Percentiles rank a stretch among this genome's conserved stretches.
Conservation (phyloP, 2,113 vertebrate species). For the Limanda limanda region DNA sequence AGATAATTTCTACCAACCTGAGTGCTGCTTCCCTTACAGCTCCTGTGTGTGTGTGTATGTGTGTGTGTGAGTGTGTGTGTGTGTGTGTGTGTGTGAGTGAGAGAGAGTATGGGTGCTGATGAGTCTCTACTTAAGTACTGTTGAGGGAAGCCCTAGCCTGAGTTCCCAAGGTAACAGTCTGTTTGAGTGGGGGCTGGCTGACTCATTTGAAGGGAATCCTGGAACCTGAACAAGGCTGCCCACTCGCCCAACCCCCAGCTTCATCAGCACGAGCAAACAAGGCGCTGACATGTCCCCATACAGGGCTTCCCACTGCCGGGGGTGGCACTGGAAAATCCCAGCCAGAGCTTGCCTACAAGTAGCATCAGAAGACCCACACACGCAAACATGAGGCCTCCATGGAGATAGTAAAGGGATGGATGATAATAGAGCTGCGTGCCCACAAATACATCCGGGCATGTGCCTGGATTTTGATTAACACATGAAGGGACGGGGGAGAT, state of each 20-base stretch:
- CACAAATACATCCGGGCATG: constrained; percentile 30
- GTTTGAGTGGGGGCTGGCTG: constrained; percentile 83
- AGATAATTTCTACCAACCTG: constrained; percentile 60
- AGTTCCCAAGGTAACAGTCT: constrained; percentile 87
- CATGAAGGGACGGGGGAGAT: constrained; percentile 35
- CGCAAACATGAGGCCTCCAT: constrained; percentile 32
- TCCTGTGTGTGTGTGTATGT: constrained; percentile 47
- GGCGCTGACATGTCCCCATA: constrained; percentile 80
- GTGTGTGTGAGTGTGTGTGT: constrained; percentile 41
- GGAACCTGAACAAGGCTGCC: constrained; percentile 83
- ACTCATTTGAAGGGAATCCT: constrained; percentile 88
- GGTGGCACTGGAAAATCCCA: constrained; percentile 79
- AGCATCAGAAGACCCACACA: constrained; percentile 50
- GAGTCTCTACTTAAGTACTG: constrained; percentile 71
- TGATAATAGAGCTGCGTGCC: constrained; percentile 41
- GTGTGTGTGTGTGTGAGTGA: constrained; percentile 37
- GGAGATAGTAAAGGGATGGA: constrained; percentile 26
- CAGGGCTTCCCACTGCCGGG: constrained; percentile 80
- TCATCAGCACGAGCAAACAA: constrained; percentile 83
- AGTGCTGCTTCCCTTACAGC: constrained; percentile 37
- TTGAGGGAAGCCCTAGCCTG: constrained; percentile 82
- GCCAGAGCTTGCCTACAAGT: constrained; percentile 62
- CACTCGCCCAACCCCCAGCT: constrained; percentile 83
- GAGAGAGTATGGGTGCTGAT: constrained; percentile 60
- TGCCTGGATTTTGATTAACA: constrained; percentile 56